phyloP scores from a whole-genome alignment of 2,888 invertebrate species.

The Busseola fusca region DNA sequence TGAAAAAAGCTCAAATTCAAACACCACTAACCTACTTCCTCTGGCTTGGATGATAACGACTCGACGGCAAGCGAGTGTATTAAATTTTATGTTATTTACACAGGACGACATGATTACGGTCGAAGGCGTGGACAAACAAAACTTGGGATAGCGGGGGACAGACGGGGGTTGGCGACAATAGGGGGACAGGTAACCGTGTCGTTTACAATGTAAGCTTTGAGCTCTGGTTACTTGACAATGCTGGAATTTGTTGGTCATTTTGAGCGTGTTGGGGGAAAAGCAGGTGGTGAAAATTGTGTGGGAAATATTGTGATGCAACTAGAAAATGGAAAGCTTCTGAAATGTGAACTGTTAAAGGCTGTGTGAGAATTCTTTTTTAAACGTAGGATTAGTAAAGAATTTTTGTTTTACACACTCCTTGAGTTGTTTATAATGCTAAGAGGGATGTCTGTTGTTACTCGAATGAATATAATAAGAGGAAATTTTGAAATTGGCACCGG shows the following conservation, averaged over 20 bases:
- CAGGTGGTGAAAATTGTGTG: slow-evolving; percentile 22
- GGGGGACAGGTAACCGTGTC: slow-evolving; percentile 54
- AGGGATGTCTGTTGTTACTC: not conserved
- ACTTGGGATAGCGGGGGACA: slow-evolving; percentile 39
- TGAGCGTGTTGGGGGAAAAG: slow-evolving; percentile 6
- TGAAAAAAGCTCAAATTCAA: slow-evolving; percentile 39
- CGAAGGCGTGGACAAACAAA: slow-evolving; percentile 54
- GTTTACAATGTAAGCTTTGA: slow-evolving; percentile 55
- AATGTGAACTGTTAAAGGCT: not conserved
- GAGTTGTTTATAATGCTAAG: not conserved
- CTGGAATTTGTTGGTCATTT: slow-evolving; percentile 49
- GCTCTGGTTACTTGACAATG: slow-evolving; percentile 47
- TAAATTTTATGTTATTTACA: slow-evolving; percentile 70
- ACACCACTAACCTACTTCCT: slow-evolving; percentile 43
- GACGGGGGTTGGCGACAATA: slow-evolving; percentile 18
- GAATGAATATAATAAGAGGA: not conserved
- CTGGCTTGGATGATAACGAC: slow-evolving; percentile 44
- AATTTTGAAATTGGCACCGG: not conserved
- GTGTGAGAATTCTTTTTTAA: not conserved
- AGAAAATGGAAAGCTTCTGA: not conserved
- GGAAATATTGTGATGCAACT: slow-evolving; percentile 7
- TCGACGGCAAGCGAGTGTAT: slow-evolving; percentile 50
- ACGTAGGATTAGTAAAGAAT: not conserved
- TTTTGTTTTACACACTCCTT: not conserved
- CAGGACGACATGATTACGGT: slow-evolving; percentile 61